Percentiles rank a stretch among this genome's conserved stretches.
phyloP scores from a whole-genome alignment of 2,797 vertebrate genomes.

The Allochrocebus solatus region DNA sequence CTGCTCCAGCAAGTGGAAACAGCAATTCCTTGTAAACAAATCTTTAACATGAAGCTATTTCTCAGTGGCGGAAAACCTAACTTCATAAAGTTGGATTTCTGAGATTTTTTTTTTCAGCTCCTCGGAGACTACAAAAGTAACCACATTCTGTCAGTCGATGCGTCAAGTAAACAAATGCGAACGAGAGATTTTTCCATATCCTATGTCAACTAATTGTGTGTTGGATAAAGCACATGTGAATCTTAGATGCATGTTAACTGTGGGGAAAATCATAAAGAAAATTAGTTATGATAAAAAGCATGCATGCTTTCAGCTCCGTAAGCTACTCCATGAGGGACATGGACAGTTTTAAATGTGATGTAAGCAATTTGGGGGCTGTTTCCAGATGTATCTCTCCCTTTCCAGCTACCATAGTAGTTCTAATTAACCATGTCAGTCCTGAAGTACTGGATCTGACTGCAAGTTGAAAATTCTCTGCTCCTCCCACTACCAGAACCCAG shows the following conservation, averaged over 20 bases:
- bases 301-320: not conserved
- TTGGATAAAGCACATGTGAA: conserved; percentile 42
- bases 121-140: conserved; percentile 78
- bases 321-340: not conserved
- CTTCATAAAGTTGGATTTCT: conserved; percentile 82
- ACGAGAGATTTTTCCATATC: conserved; percentile 84
- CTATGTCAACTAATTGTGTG: conserved; percentile 67
- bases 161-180: conserved; percentile 78
- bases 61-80: conserved; percentile 84
- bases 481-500: not conserved
- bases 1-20: conserved; percentile 85
- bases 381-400: not conserved
- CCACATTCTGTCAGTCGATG: conserved; percentile 82
- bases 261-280: not conserved
- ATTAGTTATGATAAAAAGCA: not conserved
- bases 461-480: not conserved
- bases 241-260: not conserved
- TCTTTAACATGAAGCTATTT: conserved; percentile 83
- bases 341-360: not conserved
- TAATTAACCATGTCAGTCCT: not conserved
- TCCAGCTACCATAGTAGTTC: not conserved
- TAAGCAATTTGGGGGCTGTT: not conserved
- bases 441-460: not conserved
- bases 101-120: conserved; percentile 78
- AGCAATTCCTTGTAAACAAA: conserved; percentile 88